A percentile compares a stretch with the other conserved stretches of the same genome.
phyloP scores from a whole-genome alignment of 2,113 vertebrate genomes.

The Silurus asotus region DNA sequence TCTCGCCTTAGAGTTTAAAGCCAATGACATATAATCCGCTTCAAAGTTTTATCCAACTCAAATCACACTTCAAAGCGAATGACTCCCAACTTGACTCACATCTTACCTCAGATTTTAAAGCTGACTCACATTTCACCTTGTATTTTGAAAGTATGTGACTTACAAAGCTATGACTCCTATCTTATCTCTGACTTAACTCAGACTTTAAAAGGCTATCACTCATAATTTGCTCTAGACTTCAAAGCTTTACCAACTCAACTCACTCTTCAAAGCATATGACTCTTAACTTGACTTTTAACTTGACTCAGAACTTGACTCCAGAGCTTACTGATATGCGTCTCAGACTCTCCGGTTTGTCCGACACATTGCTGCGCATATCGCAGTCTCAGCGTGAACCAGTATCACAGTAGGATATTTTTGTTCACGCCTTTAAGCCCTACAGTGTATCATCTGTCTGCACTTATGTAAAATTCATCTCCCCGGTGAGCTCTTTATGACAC shows the following conservation, averaged over 20 bases:
- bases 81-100: not conserved
- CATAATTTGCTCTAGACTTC: not conserved
- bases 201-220: not conserved
- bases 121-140: no score
- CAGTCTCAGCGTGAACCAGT: not conserved
- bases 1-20: not conserved
- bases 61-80: not conserved
- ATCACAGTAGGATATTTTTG: not conserved
- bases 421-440: not conserved
- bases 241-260: not conserved
- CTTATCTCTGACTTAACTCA: not conserved
- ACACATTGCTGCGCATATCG: not conserved
- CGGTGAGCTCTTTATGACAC: slow-evolving; percentile 20
- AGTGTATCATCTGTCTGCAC: not conserved
- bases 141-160: not conserved
- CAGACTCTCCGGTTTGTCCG: not conserved
- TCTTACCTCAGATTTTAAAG: not conserved
- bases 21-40: not conserved
- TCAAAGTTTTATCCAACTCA: not conserved
- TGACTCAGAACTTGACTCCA: not conserved
- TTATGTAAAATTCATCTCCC: slow-evolving; percentile 10
- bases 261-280: not conserved
- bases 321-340: not conserved
- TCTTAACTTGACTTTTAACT: not conserved
- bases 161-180: not conserved